Evolutionary conservation across 1,140 invertebrate species (phyloP), one percentile per base, ranked within the genome.

Genomic region (Bombyx mandarina): DNA sequence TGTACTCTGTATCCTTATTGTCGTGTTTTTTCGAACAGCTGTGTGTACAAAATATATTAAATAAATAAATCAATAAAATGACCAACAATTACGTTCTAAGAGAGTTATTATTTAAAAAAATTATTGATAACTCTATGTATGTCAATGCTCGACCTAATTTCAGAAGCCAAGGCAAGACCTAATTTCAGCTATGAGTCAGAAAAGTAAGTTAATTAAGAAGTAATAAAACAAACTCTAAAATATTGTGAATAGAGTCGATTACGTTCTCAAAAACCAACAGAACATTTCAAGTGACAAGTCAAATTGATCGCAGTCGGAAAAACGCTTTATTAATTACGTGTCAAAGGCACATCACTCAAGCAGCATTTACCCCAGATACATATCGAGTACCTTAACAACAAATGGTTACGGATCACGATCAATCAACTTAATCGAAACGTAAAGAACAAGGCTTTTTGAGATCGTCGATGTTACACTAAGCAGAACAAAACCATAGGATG

Each of bases 351-450:
- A 44, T 46, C 53, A 54, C 45, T 57, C 9, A 54, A 63, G 55
- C 54, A 62, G 55, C 54, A 62, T 45, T 62, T 62, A 56, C 42
- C 61, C 56, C 45, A 62, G 61, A 58, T 58, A 62, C 61, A 62
- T 62, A 62, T 62, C 61, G 53, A 45, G 10, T 35, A 35, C 18
- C 10, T 35, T 22, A 53, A 53, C 43, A 6, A n/a, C 26, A 35
- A 35, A 35, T 35, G 22, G 26, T 62, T 42, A 52, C 53, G 61
- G 57, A 54, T 56, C n/a, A 50, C 50, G 44, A 62, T 62, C 56
- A 56, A 62, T 62, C 61, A 62, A 49, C 52, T 49, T 51, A 35
- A 51, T 35, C 42, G 26, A 51, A 51, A 35, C 26, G 26, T 35
- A 35, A 35, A 35, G 26, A 35, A 35, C 26, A 35, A 35, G 26